Base-by-base conservation (phyloP, 1,140 invertebrate genomes). In the Bombus sylvicola region DNA sequence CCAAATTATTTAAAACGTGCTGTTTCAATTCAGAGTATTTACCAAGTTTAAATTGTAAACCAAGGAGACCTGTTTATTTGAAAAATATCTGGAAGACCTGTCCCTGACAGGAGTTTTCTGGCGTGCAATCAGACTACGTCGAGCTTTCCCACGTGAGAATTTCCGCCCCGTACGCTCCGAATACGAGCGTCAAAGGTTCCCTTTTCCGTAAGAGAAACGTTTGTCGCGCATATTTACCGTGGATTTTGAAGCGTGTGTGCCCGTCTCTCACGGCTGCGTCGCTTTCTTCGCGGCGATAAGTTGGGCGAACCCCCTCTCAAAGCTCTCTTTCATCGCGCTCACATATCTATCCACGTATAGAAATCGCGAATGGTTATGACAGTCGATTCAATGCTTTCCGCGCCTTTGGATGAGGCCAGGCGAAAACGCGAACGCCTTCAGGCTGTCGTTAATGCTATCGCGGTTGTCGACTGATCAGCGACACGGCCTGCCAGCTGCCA, bases 351-450 rank as follows among this genome's bases (percentile, higher is more conserved):
- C 39, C 75, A 82, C 74, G 85, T 87, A 81, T 89, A 78, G 88
- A 81, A 84, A 77, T 74, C 34, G 77, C 75, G 81, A 89, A 89
- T 86, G 89, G 81, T 84, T 89, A 79, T 85, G 89, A 90, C 89
- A 87, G 85, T 85, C 68, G 78, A 87, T 87, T 90, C 85, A 82
- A 89, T 87, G 79, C 75, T 41, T 28, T 57, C 57, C 73, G 13
- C 53, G n/a, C 28, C 43, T 34, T 71, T 78, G n/a, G n/a, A 75
- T 9, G 39, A 34, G 8, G 8, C 78, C 2, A 13, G 15, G n/a
- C 31, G 39, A 75, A 47, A 47, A 66, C n/a, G 53, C 12, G 57
- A 41, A 31, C 59, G 71, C 13, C 71, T 59, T 22, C 25, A 8
- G 71, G 59, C 57, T 82, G 31, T 82, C 81, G 81, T 82, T 82